Conservation (phyloP, 2,888 invertebrate species). For the Gymnoscelis rufifasciata region DNA sequence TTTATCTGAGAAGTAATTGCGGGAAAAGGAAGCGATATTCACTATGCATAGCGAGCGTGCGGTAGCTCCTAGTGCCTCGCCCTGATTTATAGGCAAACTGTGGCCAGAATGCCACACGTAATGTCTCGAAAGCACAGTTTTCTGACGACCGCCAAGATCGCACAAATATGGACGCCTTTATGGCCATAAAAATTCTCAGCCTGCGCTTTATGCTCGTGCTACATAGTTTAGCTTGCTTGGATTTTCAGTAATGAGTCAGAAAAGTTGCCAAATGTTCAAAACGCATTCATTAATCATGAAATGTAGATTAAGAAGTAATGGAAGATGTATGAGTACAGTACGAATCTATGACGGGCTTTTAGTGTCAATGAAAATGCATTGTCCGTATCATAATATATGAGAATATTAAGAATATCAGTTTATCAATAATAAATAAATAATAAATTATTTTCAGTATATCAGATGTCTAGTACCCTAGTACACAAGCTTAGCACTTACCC, state of each 20-base stretch:
- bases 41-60: constrained; percentile 5
- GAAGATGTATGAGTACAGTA: too few species aligned
- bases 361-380: too few species aligned
- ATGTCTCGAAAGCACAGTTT: constrained; percentile 49
- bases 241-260: constrained; percentile 2
- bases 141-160: constrained; percentile 38
- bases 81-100: constrained; percentile 60
- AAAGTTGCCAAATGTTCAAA: constrained; percentile 10
- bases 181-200: constrained; percentile 53
- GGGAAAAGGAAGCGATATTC: constrained; percentile 16
- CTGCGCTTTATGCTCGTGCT: constrained; percentile 38
- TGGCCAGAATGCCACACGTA: constrained; percentile 60
- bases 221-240: constrained; percentile 10
- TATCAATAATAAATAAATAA: too few species aligned
- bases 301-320: too few species aligned
- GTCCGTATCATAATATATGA: too few species aligned
- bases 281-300: too few species aligned
- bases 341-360: too few species aligned
- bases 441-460: too few species aligned
- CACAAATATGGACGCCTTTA: constrained; percentile 50
- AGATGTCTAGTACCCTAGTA: too few species aligned
- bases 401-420: too few species aligned
- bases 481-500: too few species aligned
- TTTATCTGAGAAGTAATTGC: constrained; percentile 29
- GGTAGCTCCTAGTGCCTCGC: constrained; percentile 20